Percentiles rank a stretch among this genome's conserved stretches.
phyloP scores from a whole-genome alignment of 2,888 invertebrate species.

The Mythimna albipuncta region DNA sequence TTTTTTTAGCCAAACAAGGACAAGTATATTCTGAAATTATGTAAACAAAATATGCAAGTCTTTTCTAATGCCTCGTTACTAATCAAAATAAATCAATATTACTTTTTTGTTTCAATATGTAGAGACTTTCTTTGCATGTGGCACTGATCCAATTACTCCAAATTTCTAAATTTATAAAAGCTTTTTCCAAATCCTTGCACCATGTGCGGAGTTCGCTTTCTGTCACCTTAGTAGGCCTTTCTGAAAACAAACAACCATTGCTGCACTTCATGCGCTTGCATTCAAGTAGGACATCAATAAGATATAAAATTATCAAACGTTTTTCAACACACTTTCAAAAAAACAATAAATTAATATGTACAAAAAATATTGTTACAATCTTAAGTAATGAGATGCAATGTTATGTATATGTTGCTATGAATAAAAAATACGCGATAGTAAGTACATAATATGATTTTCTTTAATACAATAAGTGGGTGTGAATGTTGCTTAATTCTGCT shows the following conservation, averaged over 20 bases:
- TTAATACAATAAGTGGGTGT: no score
- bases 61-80: not conserved
- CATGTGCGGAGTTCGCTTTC: slow-evolving; percentile 71
- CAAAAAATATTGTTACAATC: no score
- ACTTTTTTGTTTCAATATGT: slow-evolving; percentile 71
- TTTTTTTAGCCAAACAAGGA: slow-evolving; percentile 21
- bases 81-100: slow-evolving; percentile 1
- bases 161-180: slow-evolving; percentile 74
- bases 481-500: no score
- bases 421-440: no score
- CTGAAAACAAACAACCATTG: slow-evolving; percentile 60
- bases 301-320: not conserved
- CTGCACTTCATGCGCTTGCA: not conserved
- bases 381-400: no score
- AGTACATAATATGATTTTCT: no score
- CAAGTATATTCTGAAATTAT: slow-evolving; percentile 33
- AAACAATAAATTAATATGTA: no score
- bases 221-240: slow-evolving; percentile 47
- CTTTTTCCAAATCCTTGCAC: slow-evolving; percentile 77
- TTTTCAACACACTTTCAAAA: no score
- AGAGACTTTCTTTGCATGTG: slow-evolving; percentile 68
- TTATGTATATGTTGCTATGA: no score
- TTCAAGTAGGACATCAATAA: not conserved
- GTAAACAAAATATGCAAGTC: slow-evolving; percentile 6
- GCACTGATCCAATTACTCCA: slow-evolving; percentile 81